Conservation (phyloP, 1,140 invertebrate genomes). For the Cecropterus lyciades region DNA sequence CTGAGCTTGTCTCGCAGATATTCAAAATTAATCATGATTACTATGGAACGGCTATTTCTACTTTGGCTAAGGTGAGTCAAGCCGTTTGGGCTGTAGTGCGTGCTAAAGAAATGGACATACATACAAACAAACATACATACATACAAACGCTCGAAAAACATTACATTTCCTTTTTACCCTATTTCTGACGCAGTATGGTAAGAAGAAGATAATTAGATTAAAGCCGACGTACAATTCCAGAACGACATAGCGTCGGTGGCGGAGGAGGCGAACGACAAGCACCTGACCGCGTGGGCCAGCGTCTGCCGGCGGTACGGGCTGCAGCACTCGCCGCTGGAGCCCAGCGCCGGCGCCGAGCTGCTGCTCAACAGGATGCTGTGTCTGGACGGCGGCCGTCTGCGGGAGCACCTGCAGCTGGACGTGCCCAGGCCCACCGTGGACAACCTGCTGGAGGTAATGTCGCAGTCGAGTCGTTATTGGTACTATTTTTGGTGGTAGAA, state of each 20-base stretch:
- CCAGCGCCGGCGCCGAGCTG: conserved; percentile 93
- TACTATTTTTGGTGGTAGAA: too few species aligned
- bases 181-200: too few species aligned
- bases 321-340: conserved; percentile 93
- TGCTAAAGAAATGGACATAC: too few species aligned
- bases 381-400: conserved; percentile 89
- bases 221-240: too few species aligned
- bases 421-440: conserved; percentile 87
- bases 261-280: conserved; percentile 96
- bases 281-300: conserved; percentile 95
- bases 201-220: too few species aligned
- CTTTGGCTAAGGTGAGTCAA: conserved; percentile 90
- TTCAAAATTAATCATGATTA: conserved; percentile 95
- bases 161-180: too few species aligned
- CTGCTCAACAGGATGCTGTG: conserved; percentile 92
- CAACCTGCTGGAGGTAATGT: conserved; percentile 86
- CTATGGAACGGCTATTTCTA: conserved; percentile 91
- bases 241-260: conserved; percentile 90
- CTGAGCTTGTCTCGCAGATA: conserved; percentile 91
- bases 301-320: conserved; percentile 91
- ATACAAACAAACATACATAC: too few species aligned
- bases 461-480: too few species aligned
- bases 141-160: too few species aligned
- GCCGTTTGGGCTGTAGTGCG: too few species aligned
- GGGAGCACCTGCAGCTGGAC: conserved; percentile 79